These are phyloP conservation scores for Amphiura filiformis DNA, from an alignment of 35 echinoderm and acorn worm species.

Conservation along the genomic window DNA sequence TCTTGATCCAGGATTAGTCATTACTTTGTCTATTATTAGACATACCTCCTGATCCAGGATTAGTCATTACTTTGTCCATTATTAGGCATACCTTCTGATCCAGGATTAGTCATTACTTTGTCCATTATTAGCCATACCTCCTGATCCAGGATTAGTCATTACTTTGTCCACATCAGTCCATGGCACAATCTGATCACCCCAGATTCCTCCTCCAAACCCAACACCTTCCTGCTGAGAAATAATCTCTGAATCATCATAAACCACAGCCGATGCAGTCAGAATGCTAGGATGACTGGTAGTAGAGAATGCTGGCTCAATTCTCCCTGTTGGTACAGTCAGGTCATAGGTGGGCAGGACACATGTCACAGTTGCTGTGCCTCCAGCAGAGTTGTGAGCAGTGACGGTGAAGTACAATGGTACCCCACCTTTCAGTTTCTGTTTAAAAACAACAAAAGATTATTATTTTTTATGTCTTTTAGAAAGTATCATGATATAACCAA, in stretches of 20 bases:
- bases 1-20: no score
- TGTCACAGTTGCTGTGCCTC: slow-evolving; percentile 19
- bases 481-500: no score
- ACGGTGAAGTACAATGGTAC: slow-evolving; percentile 47
- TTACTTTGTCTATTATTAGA: no score
- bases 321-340: slow-evolving; percentile 36
- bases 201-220: slow-evolving; percentile 29
- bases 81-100: no score
- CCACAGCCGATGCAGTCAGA: slow-evolving; percentile 24
- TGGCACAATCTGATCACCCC: slow-evolving; percentile 46
- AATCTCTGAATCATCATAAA: slow-evolving; percentile 47
- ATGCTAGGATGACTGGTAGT: slow-evolving; percentile 46
- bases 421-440: slow-evolving; percentile 31
- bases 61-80: no score
- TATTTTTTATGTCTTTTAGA: neutral
- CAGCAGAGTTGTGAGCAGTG: slow-evolving; percentile 25
- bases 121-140: no score
- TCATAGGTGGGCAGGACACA: slow-evolving; percentile 47
- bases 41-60: no score
- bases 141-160: neutral
- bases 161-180: slow-evolving; percentile 4
- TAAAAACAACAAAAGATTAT: neutral
- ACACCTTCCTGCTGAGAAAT: slow-evolving; percentile 25
- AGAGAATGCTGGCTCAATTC: slow-evolving; percentile 32
- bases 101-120: no score